Evolutionary conservation across 1,140 invertebrate genomes (phyloP).

Genomic region (Leptinotarsa undecemlineata): DNA sequence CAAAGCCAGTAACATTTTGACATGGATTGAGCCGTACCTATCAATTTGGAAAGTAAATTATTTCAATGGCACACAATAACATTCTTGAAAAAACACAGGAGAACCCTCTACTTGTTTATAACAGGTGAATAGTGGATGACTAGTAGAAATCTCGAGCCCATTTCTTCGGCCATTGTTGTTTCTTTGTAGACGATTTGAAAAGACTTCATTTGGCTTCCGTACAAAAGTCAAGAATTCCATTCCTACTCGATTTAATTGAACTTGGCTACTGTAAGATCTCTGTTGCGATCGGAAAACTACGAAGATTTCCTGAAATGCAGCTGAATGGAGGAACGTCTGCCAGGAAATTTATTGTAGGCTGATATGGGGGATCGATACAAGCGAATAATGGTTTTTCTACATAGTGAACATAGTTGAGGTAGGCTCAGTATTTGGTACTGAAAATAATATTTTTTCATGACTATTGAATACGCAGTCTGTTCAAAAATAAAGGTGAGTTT

Average conservation of each 20-base stretch:
- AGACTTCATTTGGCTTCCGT: conserved; percentile 47
- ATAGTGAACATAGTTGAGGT: too few relatives aligned
- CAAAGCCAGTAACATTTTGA: conserved; percentile 44
- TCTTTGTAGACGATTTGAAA: conserved; percentile 45
- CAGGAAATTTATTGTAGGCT: not conserved
- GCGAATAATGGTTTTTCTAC: not conserved
- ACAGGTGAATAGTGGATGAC: conserved; percentile 49
- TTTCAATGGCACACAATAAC: conserved; percentile 47
- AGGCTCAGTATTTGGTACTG: too few relatives aligned
- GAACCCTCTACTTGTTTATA: conserved; percentile 40
- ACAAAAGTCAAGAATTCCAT: conserved; percentile 49
- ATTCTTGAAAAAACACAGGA: conserved; percentile 40
- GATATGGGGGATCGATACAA: not conserved
- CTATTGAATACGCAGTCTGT: too few relatives aligned
- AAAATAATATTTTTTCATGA: too few relatives aligned
- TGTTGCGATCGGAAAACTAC: conserved; percentile 25
- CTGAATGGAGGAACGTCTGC: not conserved
- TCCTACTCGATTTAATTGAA: conserved; percentile 47
- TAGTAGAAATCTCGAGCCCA: conserved; percentile 38
- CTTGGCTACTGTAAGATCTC: conserved; percentile 45
- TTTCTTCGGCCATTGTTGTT: conserved; percentile 29
- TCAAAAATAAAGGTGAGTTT: too few relatives aligned
- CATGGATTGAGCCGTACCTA: conserved; percentile 47
- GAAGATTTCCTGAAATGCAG: not conserved
- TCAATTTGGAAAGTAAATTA: conserved; percentile 51